Percentiles rank a stretch among this genome's conserved stretches.
These are phyloP conservation scores for Neelides folsomi DNA, from an alignment of 2,888 invertebrate genomes.

Conservation along the genomic window DNA sequence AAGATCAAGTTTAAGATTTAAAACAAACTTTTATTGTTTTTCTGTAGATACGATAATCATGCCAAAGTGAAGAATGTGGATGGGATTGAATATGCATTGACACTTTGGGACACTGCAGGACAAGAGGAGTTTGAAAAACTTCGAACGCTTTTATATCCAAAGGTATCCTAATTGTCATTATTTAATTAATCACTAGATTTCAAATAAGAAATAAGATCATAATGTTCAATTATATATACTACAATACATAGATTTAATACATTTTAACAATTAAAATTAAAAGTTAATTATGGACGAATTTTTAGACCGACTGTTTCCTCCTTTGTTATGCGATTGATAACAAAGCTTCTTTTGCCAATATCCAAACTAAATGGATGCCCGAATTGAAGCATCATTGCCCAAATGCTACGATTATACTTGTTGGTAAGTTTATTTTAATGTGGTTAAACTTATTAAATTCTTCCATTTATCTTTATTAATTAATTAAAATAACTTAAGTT, in stretches of 20 bases:
- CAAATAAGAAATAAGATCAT: no score
- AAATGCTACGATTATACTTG: slow-evolving; percentile 63
- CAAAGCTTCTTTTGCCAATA: slow-evolving; percentile 64
- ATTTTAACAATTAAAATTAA: no score
- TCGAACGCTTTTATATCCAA: slow-evolving; percentile 73
- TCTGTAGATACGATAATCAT: slow-evolving; percentile 70
- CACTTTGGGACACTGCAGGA: slow-evolving; percentile 78
- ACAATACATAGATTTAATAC: no score
- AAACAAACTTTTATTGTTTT: slow-evolving; percentile 9
- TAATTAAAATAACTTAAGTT: not conserved
- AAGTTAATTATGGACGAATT: no score
- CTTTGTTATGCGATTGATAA: slow-evolving; percentile 69
- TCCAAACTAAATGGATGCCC: slow-evolving; percentile 70
- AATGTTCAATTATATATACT: no score
- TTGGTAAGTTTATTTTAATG: slow-evolving; percentile 58
- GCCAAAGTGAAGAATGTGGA: slow-evolving; percentile 66
- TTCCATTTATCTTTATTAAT: no score
- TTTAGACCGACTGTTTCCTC: slow-evolving; percentile 71
- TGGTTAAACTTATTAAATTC: no score
- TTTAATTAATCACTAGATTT: no score
- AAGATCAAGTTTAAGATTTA: no score
- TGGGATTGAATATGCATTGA: slow-evolving; percentile 63
- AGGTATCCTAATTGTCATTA: no score
- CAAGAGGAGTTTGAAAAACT: slow-evolving; percentile 84
- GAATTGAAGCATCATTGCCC: slow-evolving; percentile 68